Conservation (phyloP, 2,113 vertebrate genomes). For the Morone chrysops region DNA sequence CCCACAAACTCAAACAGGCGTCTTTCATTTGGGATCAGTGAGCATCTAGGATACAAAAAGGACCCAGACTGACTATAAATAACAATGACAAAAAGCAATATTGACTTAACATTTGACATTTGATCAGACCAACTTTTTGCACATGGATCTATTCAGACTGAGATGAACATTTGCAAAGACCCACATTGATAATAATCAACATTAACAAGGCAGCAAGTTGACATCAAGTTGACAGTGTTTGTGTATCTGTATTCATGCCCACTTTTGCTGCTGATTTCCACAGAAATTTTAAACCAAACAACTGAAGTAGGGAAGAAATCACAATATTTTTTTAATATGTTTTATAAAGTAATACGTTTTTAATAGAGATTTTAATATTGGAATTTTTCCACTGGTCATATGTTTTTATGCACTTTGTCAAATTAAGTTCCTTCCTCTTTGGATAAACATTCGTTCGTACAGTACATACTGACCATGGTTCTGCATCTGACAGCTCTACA, state of each 20-base stretch:
- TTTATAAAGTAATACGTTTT: not conserved
- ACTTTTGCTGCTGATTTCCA: slow-evolving; percentile 13
- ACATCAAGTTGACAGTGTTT: not conserved
- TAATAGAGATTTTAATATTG: too few species aligned
- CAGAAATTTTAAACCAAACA: slow-evolving; percentile 53
- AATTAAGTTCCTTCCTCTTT: not conserved
- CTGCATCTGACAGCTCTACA: not conserved
- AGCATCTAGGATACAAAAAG: too few species aligned
- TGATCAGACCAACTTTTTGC: slow-evolving; percentile 26
- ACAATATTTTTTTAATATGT: not conserved
- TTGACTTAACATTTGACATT: slow-evolving; percentile 29
- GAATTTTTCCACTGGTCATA: too few species aligned
- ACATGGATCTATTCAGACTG: slow-evolving; percentile 10
- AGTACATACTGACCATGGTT: not conserved
- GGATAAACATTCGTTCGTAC: too few species aligned
- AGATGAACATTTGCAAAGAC: slow-evolving; percentile 33
- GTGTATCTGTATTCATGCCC: slow-evolving; percentile 20
- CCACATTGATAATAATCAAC: not conserved
- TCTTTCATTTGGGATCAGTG: too few species aligned
- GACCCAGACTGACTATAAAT: too few species aligned
- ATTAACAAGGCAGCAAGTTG: not conserved
- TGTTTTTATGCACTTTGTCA: slow-evolving; percentile 43
- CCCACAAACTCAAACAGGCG: too few species aligned
- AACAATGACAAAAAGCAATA: slow-evolving; percentile 1
- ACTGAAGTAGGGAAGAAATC: not conserved